Evolutionary conservation across 1,140 invertebrate genomes (phyloP).

Genomic region (Solenopsis invicta): DNA sequence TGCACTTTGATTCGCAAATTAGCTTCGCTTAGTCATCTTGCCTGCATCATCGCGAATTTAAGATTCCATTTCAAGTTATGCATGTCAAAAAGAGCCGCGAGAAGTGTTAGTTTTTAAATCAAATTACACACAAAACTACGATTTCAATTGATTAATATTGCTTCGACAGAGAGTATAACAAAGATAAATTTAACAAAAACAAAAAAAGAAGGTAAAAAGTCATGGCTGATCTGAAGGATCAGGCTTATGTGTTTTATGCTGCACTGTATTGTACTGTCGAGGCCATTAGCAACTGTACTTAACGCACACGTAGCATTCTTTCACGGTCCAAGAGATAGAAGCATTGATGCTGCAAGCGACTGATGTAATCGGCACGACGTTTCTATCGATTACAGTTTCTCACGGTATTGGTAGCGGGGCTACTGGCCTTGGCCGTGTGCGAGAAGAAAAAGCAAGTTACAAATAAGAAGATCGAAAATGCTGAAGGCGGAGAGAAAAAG

Average conservation of each 20-base stretch:
- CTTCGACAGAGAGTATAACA: neutral
- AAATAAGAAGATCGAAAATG: slow-evolving; percentile 72
- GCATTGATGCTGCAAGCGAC: slow-evolving; percentile 4
- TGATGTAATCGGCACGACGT: slow-evolving; percentile 11
- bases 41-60: neutral
- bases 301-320: neutral
- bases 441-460: slow-evolving; percentile 86
- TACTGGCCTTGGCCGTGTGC: slow-evolving; percentile 86
- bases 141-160: neutral
- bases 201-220: neutral
- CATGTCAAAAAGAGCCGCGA: neutral
- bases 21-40: neutral
- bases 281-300: neutral
- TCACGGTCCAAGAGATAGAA: neutral
- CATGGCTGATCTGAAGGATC: neutral
- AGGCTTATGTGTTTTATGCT: neutral
- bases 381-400: slow-evolving; percentile 70
- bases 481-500: slow-evolving; percentile 85
- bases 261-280: neutral
- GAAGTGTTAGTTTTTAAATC: neutral
- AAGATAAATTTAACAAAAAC: neutral
- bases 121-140: neutral
- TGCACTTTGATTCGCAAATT: neutral
- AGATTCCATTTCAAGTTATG: neutral
- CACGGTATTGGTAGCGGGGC: slow-evolving; percentile 83